These are phyloP conservation scores for Oenanthe melanoleuca DNA, from an alignment of 2,113 vertebrate species.

Conservation along the genomic window DNA sequence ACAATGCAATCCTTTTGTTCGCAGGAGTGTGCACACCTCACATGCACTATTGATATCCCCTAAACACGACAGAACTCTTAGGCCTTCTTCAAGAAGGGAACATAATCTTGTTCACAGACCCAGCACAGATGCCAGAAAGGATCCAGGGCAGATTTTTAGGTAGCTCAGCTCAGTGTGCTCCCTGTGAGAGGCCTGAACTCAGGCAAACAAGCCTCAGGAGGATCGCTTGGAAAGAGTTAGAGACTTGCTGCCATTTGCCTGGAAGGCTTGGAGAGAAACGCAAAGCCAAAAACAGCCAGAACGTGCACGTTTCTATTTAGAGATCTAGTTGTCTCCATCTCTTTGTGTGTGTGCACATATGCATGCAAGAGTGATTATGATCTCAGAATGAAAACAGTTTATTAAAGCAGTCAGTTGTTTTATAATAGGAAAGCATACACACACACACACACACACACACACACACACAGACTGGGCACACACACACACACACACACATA, in stretches of 20 bases:
- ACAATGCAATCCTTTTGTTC: not conserved
- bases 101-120: not conserved
- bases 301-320: not conserved
- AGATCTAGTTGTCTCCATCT: not conserved
- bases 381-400: conserved; percentile 46
- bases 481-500: too few species aligned
- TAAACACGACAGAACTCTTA: conserved; percentile 14
- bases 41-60: conserved; percentile 42
- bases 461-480: too few species aligned
- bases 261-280: conserved; percentile 50
- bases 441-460: not conserved
- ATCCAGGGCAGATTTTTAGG: conserved; percentile 38
- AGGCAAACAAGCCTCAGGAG: conserved; percentile 25
- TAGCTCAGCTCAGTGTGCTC: conserved; percentile 4
- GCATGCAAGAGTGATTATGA: conserved; percentile 46
- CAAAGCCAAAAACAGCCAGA: conserved; percentile 37
- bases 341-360: conserved; percentile 34
- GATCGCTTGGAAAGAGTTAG: not conserved
- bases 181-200: conserved; percentile 8
- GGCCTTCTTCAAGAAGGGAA: conserved; percentile 22
- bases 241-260: conserved; percentile 66
- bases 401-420: not conserved
- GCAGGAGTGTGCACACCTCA: not conserved
- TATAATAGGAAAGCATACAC: not conserved
- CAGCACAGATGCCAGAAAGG: not conserved